phyloP scores from a whole-genome alignment of 2,113 vertebrate species.

The Narcine bancroftii region DNA sequence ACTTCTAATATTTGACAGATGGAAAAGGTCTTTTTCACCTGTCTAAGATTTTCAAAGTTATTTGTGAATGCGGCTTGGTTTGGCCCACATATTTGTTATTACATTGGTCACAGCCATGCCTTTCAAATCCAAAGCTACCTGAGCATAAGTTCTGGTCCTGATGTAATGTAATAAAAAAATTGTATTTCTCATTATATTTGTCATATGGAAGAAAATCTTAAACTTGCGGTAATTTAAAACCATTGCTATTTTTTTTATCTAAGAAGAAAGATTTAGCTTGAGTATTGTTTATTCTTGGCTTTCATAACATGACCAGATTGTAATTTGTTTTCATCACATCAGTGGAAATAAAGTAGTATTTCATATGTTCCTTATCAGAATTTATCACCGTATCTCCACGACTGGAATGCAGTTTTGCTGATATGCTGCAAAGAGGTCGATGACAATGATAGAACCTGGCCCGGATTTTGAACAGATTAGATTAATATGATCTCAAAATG shows the following conservation, averaged over 20 bases:
- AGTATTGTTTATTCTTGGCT: background rate
- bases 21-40: too few relatives aligned
- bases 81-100: too few relatives aligned
- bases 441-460: background rate
- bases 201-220: background rate
- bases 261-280: background rate
- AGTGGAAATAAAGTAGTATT: background rate
- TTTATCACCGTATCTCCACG: background rate
- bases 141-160: background rate
- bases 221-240: background rate
- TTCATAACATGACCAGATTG: background rate
- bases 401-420: background rate
- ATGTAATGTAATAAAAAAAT: background rate
- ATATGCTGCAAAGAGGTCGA: background rate
- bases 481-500: slow-evolving; percentile 31
- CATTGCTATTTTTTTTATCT: slow-evolving; percentile 5
- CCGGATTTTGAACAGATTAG: slow-evolving; percentile 26
- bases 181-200: too few relatives aligned
- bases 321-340: background rate
- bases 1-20: too few relatives aligned
- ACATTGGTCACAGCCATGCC: too few relatives aligned
- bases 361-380: background rate
- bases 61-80: too few relatives aligned
- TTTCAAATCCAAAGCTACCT: too few relatives aligned
- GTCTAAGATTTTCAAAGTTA: too few relatives aligned